Evolutionary conservation across 2,888 invertebrate species (phyloP), one percentile per base, ranked within the genome.

Genomic region (Temnothorax rugatulus): DNA sequence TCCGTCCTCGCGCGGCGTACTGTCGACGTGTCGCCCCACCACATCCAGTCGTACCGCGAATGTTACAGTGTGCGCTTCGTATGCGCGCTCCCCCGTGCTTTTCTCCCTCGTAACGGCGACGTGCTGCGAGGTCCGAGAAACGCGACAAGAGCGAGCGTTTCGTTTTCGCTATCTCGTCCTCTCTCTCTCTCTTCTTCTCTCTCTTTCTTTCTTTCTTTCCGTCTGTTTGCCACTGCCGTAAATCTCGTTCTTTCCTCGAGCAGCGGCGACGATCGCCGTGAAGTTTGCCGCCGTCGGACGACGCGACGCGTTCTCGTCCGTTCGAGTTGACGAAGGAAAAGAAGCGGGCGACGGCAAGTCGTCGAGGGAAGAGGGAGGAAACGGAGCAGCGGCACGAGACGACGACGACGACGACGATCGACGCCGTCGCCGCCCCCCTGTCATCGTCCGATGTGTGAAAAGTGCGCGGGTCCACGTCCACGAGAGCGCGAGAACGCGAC

Each of bases 21-120:
- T 76, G 79, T 77, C 91, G 90, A 91, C 92, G 88, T 77, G 79
- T 77, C 91, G 90, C 91, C 92, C 92, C 92, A 88, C 92, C 92
- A 92, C 90, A 93, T 93, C 92, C 94, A 94, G 94, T 94, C 92
- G 92, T 92, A 93, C 93, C 93, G 92, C 93, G 94, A 93, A 92
- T 93, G 93, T 92, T 92, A 91, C 88, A 89, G 89, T 88, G 93
- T 90, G 91, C 90, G 92, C 89, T 91, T 92, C 90, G 90, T 89
- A 85, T 83, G 83, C 86, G 90, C 64, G 87, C 81, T 74, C 68
- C 84, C 83, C 86, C 86, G 90, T 82, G 86, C 84, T 87, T 77
- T 79, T 88, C 86, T 86, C 82, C 82, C 82, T 86, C 85, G 84
- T 83, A 79, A 77, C 74, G 77, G 57, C 71, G 25, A 66, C 64